Evolutionary conservation across 2,797 vertebrate species (phyloP), one percentile per base, ranked within the genome.

Genomic region (Psittacula echo): DNA sequence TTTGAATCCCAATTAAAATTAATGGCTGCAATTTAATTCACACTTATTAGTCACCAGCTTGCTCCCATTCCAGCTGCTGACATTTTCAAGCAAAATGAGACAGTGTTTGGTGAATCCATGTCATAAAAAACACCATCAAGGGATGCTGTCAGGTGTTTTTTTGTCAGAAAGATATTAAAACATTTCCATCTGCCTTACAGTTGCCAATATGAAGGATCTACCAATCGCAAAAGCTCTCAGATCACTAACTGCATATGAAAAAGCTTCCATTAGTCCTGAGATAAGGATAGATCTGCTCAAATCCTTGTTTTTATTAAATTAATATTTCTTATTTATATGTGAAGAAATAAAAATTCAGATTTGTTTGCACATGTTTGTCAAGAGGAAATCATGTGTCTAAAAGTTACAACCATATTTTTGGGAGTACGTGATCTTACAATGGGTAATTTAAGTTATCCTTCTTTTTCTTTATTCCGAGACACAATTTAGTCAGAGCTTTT

Each of bases 1-100:
- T 97, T 94, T 92, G 86, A 94, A 87, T 94, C 60, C 72, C 48
- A 96, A 96, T 96, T 97, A 97, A 96, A 97, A 97, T 95, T 95
- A 96, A 96, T 91, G 68, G 66, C 22, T 90, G 73, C 92, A 93
- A 95, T 96, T 97, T 97, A 97, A 96, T 97, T 95, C 88, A 97
- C 84, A 87, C 73, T 86, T 97, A 94, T 95, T 95, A 92, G 93
- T 88, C 76, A 95, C 87, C 58, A 88, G 48, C 78, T 93, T 94
- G 70, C 90, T 91, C 70, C 14, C n/a, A 41, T 94, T 97, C 79
- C 95, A 95, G 96, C 90, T 96, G 92, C 88, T 97, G 95, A 95
- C 86, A 96, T 96, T 95, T 97, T 87, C 62, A 94, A 94, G 51
- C 56, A 91, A 91, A 94, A 89, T 34, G 67, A 87, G 58, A 86